phyloP scores from a whole-genome alignment of 1,140 invertebrate species.

The Lepidurus packardi region DNA sequence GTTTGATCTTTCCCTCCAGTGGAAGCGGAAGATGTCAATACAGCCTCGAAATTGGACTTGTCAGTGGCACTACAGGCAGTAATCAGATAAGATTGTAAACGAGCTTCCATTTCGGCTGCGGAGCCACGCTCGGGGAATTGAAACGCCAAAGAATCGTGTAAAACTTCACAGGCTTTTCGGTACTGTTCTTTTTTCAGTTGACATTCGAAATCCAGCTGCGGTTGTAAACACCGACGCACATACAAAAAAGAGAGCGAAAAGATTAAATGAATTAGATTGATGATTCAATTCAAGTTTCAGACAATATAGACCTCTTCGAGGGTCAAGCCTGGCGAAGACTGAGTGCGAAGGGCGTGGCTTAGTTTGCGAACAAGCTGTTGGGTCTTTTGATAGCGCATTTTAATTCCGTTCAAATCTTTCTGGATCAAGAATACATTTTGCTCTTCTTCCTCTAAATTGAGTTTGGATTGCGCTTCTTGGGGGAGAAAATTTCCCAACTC shows the following conservation, averaged over 20 bases:
- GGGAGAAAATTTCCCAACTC: background rate
- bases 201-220: background rate
- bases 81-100: slow-evolving; percentile 15
- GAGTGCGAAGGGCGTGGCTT: background rate
- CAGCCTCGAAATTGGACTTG: slow-evolving; percentile 6
- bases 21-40: slow-evolving; percentile 9
- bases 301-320: background rate
- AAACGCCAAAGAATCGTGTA: background rate
- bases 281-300: background rate
- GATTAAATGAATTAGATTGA: background rate
- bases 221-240: background rate
- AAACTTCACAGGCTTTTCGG: background rate
- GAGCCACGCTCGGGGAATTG: background rate
- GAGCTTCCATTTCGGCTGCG: slow-evolving; percentile 2
- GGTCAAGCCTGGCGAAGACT: background rate
- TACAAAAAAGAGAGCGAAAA: too few relatives aligned
- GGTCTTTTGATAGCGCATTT: background rate
- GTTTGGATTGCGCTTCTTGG: background rate
- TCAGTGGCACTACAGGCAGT: slow-evolving; percentile 12
- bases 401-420: background rate
- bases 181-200: background rate
- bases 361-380: background rate
- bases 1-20: background rate
- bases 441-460: background rate
- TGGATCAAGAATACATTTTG: background rate